Evolutionary conservation across 2,888 invertebrate species (phyloP).

Genomic region (Tenthredo notha): DNA sequence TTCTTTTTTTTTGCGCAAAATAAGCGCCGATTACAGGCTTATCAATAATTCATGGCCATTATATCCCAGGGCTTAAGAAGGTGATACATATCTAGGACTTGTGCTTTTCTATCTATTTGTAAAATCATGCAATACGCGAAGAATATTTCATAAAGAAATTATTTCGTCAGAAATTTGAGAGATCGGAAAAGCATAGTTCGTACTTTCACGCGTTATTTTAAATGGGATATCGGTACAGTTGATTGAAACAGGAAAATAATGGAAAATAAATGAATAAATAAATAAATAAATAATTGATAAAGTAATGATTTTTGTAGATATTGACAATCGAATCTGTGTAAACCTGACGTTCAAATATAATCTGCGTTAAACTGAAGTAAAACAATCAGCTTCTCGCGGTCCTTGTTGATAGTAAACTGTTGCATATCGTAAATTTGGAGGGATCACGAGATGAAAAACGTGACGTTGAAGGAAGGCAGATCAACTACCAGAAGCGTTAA

Average conservation of each 20-base stretch:
- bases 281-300: neutral
- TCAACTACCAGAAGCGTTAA: conserved; percentile 37
- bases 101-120: no score
- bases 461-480: conserved; percentile 32
- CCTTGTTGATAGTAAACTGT: neutral
- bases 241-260: neutral
- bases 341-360: neutral
- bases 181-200: neutral
- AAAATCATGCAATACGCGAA: no score
- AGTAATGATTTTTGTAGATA: neutral
- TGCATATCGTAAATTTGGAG: neutral
- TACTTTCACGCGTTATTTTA: neutral
- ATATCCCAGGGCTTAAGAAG: neutral
- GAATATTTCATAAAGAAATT: neutral
- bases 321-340: neutral
- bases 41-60: neutral
- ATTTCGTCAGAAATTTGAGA: neutral
- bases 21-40: neutral
- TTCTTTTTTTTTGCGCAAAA: neutral
- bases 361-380: neutral
- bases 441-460: neutral
- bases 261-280: neutral
- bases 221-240: neutral
- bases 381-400: neutral
- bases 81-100: neutral